These are phyloP conservation scores for Lycaon pictus DNA, from an alignment of 2,113 vertebrate genomes.

Conservation along the genomic window DNA sequence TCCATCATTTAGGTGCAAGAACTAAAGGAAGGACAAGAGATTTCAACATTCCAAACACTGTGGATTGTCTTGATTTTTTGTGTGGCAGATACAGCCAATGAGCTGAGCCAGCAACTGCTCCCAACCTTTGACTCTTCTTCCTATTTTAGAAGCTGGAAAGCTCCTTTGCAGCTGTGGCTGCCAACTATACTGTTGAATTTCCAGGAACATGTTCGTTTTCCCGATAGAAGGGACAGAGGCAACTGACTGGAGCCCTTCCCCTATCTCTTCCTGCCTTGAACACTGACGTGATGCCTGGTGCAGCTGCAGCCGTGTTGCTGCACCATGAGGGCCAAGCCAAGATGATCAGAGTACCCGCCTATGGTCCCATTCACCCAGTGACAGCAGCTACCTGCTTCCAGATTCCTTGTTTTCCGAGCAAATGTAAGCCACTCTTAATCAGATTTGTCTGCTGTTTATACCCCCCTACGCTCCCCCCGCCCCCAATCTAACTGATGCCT, in stretches of 20 bases:
- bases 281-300: not conserved
- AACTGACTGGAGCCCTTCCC: not conserved
- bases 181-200: conserved; percentile 61
- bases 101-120: not conserved
- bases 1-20: not conserved
- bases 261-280: conserved; percentile 19
- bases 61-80: not conserved
- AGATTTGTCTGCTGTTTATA: not conserved
- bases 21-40: not conserved
- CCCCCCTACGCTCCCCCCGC: not conserved
- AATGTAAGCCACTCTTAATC: not conserved
- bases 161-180: not conserved
- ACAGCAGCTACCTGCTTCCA: not conserved
- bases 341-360: not conserved
- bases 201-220: conserved; percentile 70
- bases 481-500: not conserved
- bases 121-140: not conserved
- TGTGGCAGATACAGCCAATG: not conserved
- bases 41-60: not conserved
- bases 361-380: fast-evolving
- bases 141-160: conserved; percentile 58
- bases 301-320: not conserved
- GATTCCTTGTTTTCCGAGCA: not conserved
- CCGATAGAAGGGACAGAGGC: conserved; percentile 38
- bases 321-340: not conserved